Evolutionary conservation across 2,888 invertebrate genomes (phyloP).

Genomic region (Lottia gigantea): DNA sequence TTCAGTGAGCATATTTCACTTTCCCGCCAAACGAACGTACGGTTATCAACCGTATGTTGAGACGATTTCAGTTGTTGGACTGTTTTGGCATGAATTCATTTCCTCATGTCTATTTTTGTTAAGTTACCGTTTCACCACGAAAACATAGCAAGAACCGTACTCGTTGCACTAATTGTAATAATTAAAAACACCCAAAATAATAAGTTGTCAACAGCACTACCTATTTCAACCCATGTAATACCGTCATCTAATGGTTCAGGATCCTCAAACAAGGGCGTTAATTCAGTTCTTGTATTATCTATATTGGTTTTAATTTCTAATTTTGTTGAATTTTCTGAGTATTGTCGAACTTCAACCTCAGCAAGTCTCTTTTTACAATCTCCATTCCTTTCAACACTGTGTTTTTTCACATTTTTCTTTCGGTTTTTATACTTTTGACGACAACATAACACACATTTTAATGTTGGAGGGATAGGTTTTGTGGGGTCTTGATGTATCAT

Average conservation of each 20-base stretch:
- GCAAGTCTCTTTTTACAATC: constrained; percentile 13
- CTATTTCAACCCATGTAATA: constrained; percentile 30
- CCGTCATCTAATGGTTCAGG: constrained; percentile 10
- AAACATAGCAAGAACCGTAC: constrained; percentile 34
- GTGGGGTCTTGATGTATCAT: constrained; percentile 41
- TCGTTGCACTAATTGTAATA: constrained; percentile 34
- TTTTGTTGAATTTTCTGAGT: background rate
- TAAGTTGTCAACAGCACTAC: constrained; percentile 34
- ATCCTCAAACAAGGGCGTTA: constrained; percentile 17
- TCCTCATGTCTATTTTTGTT: background rate
- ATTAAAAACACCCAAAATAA: constrained; percentile 38
- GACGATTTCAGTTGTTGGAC: background rate
- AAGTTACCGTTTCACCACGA: constrained; percentile 14
- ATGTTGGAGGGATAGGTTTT: constrained; percentile 32
- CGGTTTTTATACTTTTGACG: constrained; percentile 18
- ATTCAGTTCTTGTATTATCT: constrained; percentile 17
- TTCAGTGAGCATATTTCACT: too few species aligned
- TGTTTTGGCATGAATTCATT: background rate
- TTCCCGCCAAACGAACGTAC: background rate
- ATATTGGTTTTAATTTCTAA: constrained; percentile 11
- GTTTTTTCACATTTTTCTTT: background rate
- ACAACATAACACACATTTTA: constrained; percentile 33
- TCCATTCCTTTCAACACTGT: constrained; percentile 14
- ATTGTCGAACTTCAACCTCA: constrained; percentile 9
- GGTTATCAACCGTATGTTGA: background rate